A percentile compares a stretch with the other conserved stretches of the same genome.
Conservation (phyloP, 1,140 invertebrate genomes). For the Homalodisca vitripennis region DNA sequence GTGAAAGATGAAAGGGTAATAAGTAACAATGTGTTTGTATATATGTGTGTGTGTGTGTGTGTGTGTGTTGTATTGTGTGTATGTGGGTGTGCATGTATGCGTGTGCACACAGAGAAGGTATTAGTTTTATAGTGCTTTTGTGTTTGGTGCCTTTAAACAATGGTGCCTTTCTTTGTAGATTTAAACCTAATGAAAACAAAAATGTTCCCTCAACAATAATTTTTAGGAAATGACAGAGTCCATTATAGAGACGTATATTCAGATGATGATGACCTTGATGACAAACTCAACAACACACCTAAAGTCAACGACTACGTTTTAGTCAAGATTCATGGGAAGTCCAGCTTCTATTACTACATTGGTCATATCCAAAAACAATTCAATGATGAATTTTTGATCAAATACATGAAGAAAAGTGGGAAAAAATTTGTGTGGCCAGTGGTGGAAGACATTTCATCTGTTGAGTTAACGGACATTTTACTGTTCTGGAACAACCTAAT, state of each 20-base stretch:
- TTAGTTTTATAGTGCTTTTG: too few relatives aligned
- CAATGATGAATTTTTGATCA: background rate
- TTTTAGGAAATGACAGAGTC: constrained; percentile 4
- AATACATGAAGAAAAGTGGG: constrained; percentile 5
- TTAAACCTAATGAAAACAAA: background rate
- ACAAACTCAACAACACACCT: background rate
- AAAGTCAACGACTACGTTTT: constrained; percentile 11
- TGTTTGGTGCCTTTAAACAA: too few relatives aligned
- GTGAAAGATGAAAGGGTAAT: too few relatives aligned
- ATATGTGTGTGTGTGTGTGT: background rate
- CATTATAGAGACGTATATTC: background rate
- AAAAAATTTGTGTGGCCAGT: constrained; percentile 18
- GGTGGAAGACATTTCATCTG: constrained; percentile 2
- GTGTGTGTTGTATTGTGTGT: too few relatives aligned
- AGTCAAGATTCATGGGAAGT: background rate
- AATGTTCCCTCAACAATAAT: background rate
- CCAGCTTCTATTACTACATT: background rate
- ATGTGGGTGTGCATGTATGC: background rate
- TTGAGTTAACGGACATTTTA: background rate
- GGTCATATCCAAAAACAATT: background rate
- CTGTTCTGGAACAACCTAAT: background rate
- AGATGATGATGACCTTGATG: background rate
- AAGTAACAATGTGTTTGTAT: background rate
- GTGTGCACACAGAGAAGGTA: background rate
- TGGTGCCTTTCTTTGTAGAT: too few relatives aligned